Evolutionary conservation across 2,113 vertebrate species (phyloP).

Genomic region (Tyto alba): DNA sequence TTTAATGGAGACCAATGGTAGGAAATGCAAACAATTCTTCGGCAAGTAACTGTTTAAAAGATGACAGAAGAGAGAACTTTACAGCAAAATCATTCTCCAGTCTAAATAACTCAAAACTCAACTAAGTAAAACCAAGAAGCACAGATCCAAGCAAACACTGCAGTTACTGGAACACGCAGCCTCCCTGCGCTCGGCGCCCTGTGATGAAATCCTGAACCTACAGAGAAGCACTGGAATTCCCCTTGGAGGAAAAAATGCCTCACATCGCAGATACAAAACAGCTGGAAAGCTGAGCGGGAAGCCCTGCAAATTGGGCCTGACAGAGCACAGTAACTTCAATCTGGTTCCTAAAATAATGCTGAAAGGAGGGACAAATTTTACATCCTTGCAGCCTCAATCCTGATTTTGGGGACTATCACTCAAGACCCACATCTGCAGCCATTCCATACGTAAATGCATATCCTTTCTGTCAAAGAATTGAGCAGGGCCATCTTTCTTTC

Average conservation of each 20-base stretch:
- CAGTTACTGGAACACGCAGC: background rate
- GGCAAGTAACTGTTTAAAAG: background rate
- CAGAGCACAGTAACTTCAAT: background rate
- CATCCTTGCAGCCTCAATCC: background rate
- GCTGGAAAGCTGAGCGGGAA: slow-evolving; percentile 38
- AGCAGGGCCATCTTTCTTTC: background rate
- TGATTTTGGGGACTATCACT: background rate
- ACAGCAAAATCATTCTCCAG: background rate
- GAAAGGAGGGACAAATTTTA: background rate
- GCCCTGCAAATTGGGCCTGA: background rate
- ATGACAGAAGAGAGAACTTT: background rate
- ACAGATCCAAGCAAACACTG: background rate
- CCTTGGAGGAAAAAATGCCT: slow-evolving; percentile 10
- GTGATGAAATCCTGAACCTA: slow-evolving; percentile 32
- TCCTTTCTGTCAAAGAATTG: background rate
- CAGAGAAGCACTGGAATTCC: slow-evolving; percentile 30
- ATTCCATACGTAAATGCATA: background rate
- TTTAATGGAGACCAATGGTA: background rate
- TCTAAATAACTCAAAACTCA: background rate
- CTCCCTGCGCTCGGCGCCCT: rapidly evolving
- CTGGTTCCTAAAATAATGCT: background rate
- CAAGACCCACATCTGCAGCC: background rate
- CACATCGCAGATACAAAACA: background rate
- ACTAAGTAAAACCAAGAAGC: background rate
- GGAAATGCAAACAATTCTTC: background rate